Evolutionary conservation across 2,113 vertebrate species (phyloP).

Genomic region (Onychostruthus taczanowskii): DNA sequence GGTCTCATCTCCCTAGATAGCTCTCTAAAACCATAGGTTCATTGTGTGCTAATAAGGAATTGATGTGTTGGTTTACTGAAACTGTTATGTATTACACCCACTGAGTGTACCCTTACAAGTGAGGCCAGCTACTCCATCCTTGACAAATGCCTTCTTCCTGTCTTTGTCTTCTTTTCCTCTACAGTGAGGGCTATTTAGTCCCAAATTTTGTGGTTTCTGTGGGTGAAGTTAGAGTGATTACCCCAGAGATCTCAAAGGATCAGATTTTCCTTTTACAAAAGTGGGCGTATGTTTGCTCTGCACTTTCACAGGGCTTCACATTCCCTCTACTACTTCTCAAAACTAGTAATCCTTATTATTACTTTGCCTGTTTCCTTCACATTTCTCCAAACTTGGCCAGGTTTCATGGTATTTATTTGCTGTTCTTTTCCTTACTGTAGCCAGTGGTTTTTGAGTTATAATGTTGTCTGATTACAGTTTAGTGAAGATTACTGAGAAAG

Average conservation of each 20-base stretch:
- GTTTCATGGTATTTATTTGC: background rate
- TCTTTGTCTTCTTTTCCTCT: background rate
- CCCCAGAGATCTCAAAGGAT: background rate
- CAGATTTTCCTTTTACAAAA: background rate
- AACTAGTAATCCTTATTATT: background rate
- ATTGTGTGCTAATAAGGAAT: background rate
- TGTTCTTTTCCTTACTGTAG: background rate
- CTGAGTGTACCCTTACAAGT: background rate
- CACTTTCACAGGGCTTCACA: background rate
- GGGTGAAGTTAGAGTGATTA: background rate
- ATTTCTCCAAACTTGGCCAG: background rate
- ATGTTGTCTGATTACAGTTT: background rate
- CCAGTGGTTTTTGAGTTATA: background rate
- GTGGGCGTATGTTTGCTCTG: background rate
- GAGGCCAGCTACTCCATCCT: background rate
- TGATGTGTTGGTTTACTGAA: background rate
- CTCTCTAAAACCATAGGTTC: background rate
- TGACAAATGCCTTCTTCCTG: background rate
- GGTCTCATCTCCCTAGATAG: background rate
- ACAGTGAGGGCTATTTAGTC: background rate
- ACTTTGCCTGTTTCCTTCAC: background rate
- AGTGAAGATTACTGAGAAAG: background rate
- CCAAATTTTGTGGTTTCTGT: background rate
- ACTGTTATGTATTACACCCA: rapidly evolving
- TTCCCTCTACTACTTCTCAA: background rate